Evolutionary conservation across 2,888 invertebrate genomes (phyloP), one percentile per base, ranked within the genome.

Genomic region (Volucella bombylans): DNA sequence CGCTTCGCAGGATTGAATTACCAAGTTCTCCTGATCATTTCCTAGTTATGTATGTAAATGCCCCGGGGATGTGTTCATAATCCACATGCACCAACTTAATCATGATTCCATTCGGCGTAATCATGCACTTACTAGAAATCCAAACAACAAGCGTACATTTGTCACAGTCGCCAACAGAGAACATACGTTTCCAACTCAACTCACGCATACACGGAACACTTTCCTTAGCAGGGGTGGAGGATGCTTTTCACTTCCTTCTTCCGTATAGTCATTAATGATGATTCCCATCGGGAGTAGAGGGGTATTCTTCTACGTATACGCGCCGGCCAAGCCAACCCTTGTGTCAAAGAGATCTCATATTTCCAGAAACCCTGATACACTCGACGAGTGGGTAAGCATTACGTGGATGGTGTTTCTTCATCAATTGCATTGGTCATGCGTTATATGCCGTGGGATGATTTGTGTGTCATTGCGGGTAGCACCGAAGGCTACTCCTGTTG

Each of bases 51-150:
- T 10, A 14, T 39, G 3, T 12, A 52, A 62, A 69, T 81, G 31
- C 85, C 85, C 85, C 47, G 52, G 85, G 85, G 81, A 85, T 85
- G 41, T 43, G 67, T 85, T 81, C 64, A 76, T 77, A 85, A 85
- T 85, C 85, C 85, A 85, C 85, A 85, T 85, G 85, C 81, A 76
- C 68, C 62, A 85, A 85, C 85, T 85, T 85, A 81, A 85, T 85
- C 85, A 85, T 85, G 72, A 49, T 72, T 85, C 31, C 47, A 72
- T 72, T 68, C 52, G 81, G 45, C 85, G 31, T 31, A 81, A 85
- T 85, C 76, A 50, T 71, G 67, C 80, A 80, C 71, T 85, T 76
- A 85, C 31, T 6, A 31, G 0, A 31, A 31, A 31, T 31, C 31
- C 31, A 31, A 31, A 31, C 31, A 31, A 31, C 76, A 72, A 81